Conservation (phyloP, 2,888 invertebrate genomes). For the Noctua janthina region DNA sequence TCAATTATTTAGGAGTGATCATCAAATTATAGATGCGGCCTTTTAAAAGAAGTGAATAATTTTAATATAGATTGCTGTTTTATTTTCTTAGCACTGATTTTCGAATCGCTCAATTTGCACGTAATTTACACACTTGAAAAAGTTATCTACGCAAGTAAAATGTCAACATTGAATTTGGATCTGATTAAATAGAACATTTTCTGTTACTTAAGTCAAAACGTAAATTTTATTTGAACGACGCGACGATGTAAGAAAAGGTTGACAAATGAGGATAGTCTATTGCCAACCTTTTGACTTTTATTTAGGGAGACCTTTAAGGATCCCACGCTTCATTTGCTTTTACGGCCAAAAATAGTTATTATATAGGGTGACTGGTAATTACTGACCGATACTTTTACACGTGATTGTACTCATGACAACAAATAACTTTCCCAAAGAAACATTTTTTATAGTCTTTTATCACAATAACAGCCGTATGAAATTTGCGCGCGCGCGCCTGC, state of each 20-base stretch:
- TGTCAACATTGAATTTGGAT: slow-evolving; percentile 8
- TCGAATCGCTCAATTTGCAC: neutral
- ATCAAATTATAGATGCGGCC: neutral
- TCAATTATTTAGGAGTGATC: slow-evolving; percentile 9
- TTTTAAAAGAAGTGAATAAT: slow-evolving; percentile 6
- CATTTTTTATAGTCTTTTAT: too few species aligned
- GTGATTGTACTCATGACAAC: too few species aligned
- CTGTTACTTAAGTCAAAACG: neutral
- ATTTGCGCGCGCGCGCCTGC: too few species aligned
- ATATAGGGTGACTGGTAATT: too few species aligned
- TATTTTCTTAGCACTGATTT: neutral
- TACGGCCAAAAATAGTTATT: neutral
- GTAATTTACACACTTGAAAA: neutral
- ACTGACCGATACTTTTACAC: too few species aligned
- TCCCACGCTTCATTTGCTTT: neutral
- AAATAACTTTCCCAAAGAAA: too few species aligned
- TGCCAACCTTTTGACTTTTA: slow-evolving; percentile 19
- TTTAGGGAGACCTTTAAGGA: neutral
- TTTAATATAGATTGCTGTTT: neutral
- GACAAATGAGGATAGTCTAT: slow-evolving; percentile 3
- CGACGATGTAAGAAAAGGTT: slow-evolving; percentile 3
- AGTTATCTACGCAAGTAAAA: slow-evolving; percentile 10
- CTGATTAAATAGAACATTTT: slow-evolving; percentile 25
- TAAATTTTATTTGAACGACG: neutral
- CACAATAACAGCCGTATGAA: too few species aligned